phyloP scores from a whole-genome alignment of 1,140 invertebrate species.

The Streblospio benedicti region DNA sequence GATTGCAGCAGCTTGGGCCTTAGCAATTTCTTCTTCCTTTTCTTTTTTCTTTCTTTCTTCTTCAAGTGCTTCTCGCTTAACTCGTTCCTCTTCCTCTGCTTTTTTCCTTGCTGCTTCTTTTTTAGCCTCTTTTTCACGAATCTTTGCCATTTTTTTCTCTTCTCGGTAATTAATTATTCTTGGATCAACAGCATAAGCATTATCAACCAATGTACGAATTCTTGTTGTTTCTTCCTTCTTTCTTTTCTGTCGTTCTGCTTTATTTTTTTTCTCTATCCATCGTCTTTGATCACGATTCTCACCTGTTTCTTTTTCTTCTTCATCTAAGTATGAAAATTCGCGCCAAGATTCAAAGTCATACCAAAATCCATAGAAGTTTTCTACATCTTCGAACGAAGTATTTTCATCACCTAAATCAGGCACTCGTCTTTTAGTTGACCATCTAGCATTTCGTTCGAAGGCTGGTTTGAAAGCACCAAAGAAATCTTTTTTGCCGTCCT shows the following conservation, averaged over 20 bases:
- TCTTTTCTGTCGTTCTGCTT: conserved; percentile 74
- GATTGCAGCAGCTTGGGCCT: conserved; percentile 65
- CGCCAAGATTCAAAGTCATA: conserved; percentile 98
- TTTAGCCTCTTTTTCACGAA: conserved; percentile 77
- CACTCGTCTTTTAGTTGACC: conserved; percentile 81
- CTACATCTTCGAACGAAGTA: conserved; percentile 48
- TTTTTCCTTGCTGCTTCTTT: conserved; percentile 67
- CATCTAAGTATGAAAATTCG: conserved; percentile 97
- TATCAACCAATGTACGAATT: conserved; percentile 80
- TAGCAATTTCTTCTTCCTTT: conserved; percentile 73
- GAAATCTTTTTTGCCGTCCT: conserved; percentile 73
- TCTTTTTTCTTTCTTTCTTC: conserved; percentile 56
- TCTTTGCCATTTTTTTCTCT: conserved; percentile 84
- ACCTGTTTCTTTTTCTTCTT: conserved; percentile 96
- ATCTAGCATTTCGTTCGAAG: conserved; percentile 76
- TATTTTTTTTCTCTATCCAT: conserved; percentile 97
- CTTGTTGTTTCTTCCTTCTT: conserved; percentile 95
- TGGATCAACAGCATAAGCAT: conserved; percentile 88
- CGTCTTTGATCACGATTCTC: conserved; percentile 86
- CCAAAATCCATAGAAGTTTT: conserved; percentile 56
- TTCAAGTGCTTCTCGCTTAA: conserved; percentile 43
- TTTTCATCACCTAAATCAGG: conserved; percentile 74
- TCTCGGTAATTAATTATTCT: conserved; percentile 83
- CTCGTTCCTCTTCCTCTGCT: conserved; percentile 70
- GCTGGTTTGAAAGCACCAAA: conserved; percentile 68